Base-by-base conservation (phyloP, 2,888 invertebrate species). In the Drosophila colorata region DNA sequence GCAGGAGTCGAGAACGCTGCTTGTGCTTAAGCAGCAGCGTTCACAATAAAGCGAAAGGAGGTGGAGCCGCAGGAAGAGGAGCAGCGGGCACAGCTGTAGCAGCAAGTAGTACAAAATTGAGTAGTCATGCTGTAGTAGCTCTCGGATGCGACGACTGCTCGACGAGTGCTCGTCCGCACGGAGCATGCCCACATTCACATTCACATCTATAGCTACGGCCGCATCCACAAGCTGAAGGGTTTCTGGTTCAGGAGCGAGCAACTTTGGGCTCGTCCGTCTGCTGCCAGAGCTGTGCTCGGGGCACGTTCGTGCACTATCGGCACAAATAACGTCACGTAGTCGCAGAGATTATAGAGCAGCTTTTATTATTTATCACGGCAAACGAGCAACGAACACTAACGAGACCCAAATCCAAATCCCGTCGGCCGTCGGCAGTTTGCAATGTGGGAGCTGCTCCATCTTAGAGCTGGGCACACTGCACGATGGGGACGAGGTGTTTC, bases 301-400 rank as follows among this genome's bases (percentile, higher is more conserved):
- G 89, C 74, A 90, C 90, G 90, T 90, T 86, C 89, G 75, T 89
- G 80, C 88, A 89, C 87, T 91, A 90, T 89, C 90, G 90, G 90
- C 87, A 90, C 89, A 91, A 90, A 91, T 91, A 91, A 90, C 90
- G 90, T 91, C 91, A 91, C 91, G 91, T 91, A 91, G 86, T 80
- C 88, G 91, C 91, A 91, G 90, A 91, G 91, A 91, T 91, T 91
- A 91, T 90, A 90, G 90, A 89, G 89, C 88, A 87, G 87, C 81
- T 88, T 88, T 89, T 89, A 89, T 89, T 89, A 89, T 89, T 89
- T 89, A 89, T 90, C 89, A 89, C 86, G 76, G 88, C 80, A 73
- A 89, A 74, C 87, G 87, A 78, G 80, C 80, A 79, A 80, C 88
- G 83, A 88, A 61, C 83, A 80, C 88, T 88, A 84, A 84, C 83